phyloP scores from a whole-genome alignment of 2,113 vertebrate genomes.

The Oostethus manadensis region DNA sequence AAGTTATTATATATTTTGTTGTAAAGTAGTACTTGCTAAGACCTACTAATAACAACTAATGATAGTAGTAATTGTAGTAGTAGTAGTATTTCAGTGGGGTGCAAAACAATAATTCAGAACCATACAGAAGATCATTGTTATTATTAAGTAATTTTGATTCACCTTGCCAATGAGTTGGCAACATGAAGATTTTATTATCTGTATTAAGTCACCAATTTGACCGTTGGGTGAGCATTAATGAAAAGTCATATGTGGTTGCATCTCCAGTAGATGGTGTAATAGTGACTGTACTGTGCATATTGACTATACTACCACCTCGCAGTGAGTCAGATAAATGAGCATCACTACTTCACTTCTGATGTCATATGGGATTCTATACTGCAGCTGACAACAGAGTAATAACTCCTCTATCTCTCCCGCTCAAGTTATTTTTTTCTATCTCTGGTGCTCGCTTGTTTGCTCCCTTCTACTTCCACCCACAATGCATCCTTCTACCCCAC shows the following conservation, averaged over 20 bases:
- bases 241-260: slow-evolving; percentile 34
- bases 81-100: too few species aligned
- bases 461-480: slow-evolving; percentile 49
- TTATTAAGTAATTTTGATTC: background rate
- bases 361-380: slow-evolving; percentile 70
- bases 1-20: too few species aligned
- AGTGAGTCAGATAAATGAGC: slow-evolving; percentile 68
- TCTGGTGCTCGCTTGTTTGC: slow-evolving; percentile 31
- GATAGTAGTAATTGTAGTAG: too few species aligned
- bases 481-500: slow-evolving; percentile 54
- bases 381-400: slow-evolving; percentile 71
- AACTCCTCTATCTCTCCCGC: slow-evolving; percentile 63
- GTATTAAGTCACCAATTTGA: slow-evolving; percentile 3
- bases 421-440: slow-evolving; percentile 39
- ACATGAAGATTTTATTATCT: background rate
- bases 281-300: slow-evolving; percentile 54
- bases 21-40: too few species aligned
- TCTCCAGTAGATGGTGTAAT: slow-evolving; percentile 62
- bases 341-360: slow-evolving; percentile 59
- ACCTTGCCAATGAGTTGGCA: background rate
- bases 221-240: slow-evolving; percentile 26
- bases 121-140: too few species aligned
- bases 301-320: slow-evolving; percentile 54
- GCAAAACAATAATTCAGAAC: too few species aligned
- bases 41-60: too few species aligned